These are phyloP conservation scores for Intellagama lesueurii DNA, from an alignment of 2,797 vertebrate genomes.

Conservation along the genomic window DNA sequence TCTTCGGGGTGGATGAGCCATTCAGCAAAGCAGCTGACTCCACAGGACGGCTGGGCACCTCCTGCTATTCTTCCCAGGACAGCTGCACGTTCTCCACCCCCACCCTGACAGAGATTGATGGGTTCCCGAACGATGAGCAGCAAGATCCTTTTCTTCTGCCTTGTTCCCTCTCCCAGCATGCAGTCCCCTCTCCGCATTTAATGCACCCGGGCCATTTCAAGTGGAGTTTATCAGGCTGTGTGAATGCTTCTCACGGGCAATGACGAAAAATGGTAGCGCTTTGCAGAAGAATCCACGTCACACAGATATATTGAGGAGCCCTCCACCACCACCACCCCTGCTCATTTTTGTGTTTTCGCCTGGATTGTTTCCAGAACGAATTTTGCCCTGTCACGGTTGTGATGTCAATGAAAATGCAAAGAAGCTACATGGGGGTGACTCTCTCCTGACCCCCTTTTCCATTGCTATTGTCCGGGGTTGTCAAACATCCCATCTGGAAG, in stretches of 20 bases:
- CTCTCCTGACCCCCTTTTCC: too few relatives aligned
- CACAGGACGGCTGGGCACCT: background rate
- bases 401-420: background rate
- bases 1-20: constrained; percentile 18
- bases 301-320: constrained; percentile 55
- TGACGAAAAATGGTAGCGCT: constrained; percentile 54
- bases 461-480: background rate
- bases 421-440: background rate
- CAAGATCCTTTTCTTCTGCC: constrained; percentile 40
- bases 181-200: constrained; percentile 42
- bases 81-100: constrained; percentile 36
- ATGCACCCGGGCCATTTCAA: constrained; percentile 51
- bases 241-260: constrained; percentile 41
- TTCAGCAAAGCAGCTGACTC: constrained; percentile 31
- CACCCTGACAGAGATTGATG: constrained; percentile 41
- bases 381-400: constrained; percentile 54
- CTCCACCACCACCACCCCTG: too few relatives aligned
- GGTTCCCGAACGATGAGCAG: constrained; percentile 36
- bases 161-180: constrained; percentile 39
- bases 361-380: constrained; percentile 13
- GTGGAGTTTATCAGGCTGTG: constrained; percentile 62
- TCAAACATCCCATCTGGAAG: constrained; percentile 68
- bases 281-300: constrained; percentile 50
- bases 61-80: constrained; percentile 23
- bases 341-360: too few relatives aligned